Evolutionary conservation across 92 coral and sea anemone species (phyloP).

Genomic region (Micromussa lordhowensis): DNA sequence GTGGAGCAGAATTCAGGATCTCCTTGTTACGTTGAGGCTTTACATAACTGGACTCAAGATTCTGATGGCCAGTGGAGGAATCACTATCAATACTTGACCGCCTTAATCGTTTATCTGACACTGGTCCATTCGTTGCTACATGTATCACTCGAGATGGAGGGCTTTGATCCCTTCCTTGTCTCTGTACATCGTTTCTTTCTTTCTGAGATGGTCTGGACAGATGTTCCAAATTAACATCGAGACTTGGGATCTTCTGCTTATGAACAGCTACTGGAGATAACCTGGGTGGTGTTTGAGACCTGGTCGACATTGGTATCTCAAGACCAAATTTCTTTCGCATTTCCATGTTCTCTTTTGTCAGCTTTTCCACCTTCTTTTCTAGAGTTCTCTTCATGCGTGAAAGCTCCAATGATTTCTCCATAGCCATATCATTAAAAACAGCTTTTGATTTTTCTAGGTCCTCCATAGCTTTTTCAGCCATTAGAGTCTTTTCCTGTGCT

Average conservation of each 20-base stretch:
- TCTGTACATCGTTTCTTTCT: background rate
- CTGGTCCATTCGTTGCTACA: slow-evolving; percentile 11
- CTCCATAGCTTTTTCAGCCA: slow-evolving; percentile 62
- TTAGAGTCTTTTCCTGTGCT: slow-evolving; percentile 66
- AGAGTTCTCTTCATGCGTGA: slow-evolving; percentile 83
- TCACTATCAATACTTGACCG: slow-evolving; percentile 24
- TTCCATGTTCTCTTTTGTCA: slow-evolving; percentile 85
- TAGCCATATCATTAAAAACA: slow-evolving; percentile 86
- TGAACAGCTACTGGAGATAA: slow-evolving; percentile 66
- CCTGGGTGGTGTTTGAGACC: slow-evolving; percentile 56
- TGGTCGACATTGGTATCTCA: slow-evolving; percentile 34
- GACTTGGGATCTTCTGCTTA: slow-evolving; percentile 33
- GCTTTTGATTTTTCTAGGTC: slow-evolving; percentile 81
- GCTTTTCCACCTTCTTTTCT: slow-evolving; percentile 90
- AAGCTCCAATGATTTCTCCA: slow-evolving; percentile 95
- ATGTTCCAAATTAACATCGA: slow-evolving; percentile 40
- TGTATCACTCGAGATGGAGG: slow-evolving; percentile 15
- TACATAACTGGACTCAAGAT: slow-evolving; percentile 9
- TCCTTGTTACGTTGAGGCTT: background rate
- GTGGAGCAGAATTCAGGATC: background rate
- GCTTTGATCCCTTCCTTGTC: slow-evolving; percentile 14
- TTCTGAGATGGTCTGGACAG: slow-evolving; percentile 18
- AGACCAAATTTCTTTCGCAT: slow-evolving; percentile 76
- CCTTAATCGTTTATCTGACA: background rate
- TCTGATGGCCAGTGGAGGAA: background rate